These are phyloP conservation scores for Chlamydotis undulata DNA, from an alignment of 2,113 vertebrate species.

Conservation along the genomic window DNA sequence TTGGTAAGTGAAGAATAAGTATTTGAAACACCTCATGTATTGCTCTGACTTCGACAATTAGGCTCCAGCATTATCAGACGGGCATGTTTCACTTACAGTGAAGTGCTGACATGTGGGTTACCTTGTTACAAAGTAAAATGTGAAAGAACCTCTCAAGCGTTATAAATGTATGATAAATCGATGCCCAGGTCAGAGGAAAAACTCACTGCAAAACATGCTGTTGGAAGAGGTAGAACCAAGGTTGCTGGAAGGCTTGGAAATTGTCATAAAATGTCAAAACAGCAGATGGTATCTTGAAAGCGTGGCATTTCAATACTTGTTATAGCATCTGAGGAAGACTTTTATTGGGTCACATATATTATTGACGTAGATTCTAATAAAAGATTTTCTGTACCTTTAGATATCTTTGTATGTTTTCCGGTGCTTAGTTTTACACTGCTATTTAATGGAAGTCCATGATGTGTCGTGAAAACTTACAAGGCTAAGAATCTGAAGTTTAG, in stretches of 20 bases:
- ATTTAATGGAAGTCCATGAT: conserved; percentile 2
- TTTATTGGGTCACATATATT: conserved; percentile 62
- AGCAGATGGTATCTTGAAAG: conserved; percentile 61
- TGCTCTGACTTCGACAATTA: conserved; percentile 34
- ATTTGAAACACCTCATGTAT: conserved; percentile 45
- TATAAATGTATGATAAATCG: conserved; percentile 42
- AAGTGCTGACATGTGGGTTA: conserved; percentile 47
- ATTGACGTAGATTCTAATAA: conserved; percentile 67
- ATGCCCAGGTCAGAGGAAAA: neutral
- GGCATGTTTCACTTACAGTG: conserved; percentile 34
- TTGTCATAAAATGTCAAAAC: conserved; percentile 64
- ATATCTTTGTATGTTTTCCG: conserved; percentile 65
- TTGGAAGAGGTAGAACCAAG: conserved; percentile 44
- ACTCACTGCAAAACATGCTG: conserved; percentile 30
- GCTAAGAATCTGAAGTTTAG: conserved; percentile 43
- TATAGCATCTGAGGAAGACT: conserved; percentile 60
- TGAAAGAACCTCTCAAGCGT: conserved; percentile 33
- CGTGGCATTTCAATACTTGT: conserved; percentile 62
- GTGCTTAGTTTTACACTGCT: conserved; percentile 54
- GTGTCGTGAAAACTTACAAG: conserved; percentile 22
- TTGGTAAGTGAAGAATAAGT: conserved; percentile 54
- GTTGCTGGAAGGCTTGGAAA: conserved; percentile 52
- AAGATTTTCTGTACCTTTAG: conserved; percentile 67
- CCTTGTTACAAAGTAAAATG: conserved; percentile 35
- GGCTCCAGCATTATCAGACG: conserved; percentile 25